Percentiles rank a stretch among this genome's conserved stretches.
phyloP scores from a whole-genome alignment of 1,140 invertebrate species.

The Apis mellifera region DNA sequence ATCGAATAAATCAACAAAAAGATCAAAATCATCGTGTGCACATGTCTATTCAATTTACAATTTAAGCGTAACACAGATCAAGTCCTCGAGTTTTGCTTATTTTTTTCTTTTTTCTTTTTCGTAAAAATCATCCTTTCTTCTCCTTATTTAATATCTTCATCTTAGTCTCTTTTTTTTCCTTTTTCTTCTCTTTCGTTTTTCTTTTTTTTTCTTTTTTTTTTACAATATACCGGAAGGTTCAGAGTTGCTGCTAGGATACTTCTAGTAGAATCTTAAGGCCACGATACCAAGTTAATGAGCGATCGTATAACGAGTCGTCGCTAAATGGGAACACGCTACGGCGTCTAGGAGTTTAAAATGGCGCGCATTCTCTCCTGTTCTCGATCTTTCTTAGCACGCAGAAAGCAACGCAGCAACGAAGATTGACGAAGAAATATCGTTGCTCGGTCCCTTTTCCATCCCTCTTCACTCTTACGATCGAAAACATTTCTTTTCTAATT shows the following conservation, averaged over 20 bases:
- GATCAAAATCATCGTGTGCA: not conserved
- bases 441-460: not conserved
- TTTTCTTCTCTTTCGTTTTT: not conserved
- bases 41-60: not conserved
- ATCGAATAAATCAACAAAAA: not conserved
- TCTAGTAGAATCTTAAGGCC: conserved; percentile 45
- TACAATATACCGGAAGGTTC: not conserved
- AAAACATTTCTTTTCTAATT: not conserved
- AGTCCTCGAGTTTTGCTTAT: not conserved
- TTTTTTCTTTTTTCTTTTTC: no score
- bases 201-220: not conserved
- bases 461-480: not conserved
- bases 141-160: not conserved
- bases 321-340: not conserved
- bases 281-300: conserved; percentile 42
- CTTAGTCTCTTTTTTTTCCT: not conserved
- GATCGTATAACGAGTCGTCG: conserved; percentile 19
- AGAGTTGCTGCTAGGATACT: conserved; percentile 24
- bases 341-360: not conserved
- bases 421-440: not conserved
- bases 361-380: not conserved
- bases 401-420: conserved; percentile 10
- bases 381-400: conserved; percentile 26
- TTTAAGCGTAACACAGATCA: not conserved
- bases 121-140: not conserved